Evolutionary conservation across 2,113 vertebrate genomes (phyloP).

Genomic region (Oreochromis spilurus): DNA sequence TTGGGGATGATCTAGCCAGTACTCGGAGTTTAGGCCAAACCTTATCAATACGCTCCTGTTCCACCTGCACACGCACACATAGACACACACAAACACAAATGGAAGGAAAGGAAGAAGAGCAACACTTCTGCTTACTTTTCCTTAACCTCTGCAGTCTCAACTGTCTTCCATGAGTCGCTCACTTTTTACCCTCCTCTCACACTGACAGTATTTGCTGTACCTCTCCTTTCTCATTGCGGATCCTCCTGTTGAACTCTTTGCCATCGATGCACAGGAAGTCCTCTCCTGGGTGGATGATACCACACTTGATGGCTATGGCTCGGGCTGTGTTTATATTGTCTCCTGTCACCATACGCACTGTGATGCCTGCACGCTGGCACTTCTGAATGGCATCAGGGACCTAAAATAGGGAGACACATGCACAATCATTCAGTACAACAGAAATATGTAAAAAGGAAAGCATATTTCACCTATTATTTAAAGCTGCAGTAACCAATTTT

Average conservation of each 20-base stretch:
- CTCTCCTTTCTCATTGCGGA: constrained; percentile 97
- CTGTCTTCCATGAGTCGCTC: neutral
- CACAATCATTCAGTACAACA: neutral
- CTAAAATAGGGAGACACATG: constrained; percentile 56
- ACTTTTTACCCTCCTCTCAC: neutral
- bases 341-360: constrained; percentile 97
- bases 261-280: constrained; percentile 97
- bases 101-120: neutral
- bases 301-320: constrained; percentile 97
- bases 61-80: constrained; percentile 74
- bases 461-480: neutral
- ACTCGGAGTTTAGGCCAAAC: constrained; percentile 97
- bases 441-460: neutral
- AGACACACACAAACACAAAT: neutral
- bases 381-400: constrained; percentile 94
- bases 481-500: neutral
- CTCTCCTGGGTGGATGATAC: constrained; percentile 95
- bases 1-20: constrained; percentile 94
- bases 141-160: neutral
- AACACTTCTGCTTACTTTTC: neutral
- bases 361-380: constrained; percentile 96
- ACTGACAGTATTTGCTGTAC: constrained; percentile 54
- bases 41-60: constrained; percentile 96
- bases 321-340: constrained; percentile 99
- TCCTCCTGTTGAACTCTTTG: constrained; percentile 97